Evolutionary conservation across 2,888 invertebrate species (phyloP).

Genomic region (Opisthograptis luteolata): DNA sequence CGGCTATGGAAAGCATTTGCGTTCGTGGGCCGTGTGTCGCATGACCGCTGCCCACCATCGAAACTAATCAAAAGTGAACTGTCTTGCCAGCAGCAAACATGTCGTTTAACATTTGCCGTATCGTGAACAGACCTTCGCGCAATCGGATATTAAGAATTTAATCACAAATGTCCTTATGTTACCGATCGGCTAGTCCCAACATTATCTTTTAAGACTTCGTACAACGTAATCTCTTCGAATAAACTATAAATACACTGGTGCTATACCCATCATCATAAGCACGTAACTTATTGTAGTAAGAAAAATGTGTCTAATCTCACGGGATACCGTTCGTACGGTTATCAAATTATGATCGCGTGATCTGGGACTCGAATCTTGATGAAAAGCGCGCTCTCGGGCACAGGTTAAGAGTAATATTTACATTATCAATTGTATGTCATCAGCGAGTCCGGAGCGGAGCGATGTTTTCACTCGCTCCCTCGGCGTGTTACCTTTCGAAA

Average conservation of each 20-base stretch:
- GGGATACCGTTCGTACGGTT: constrained; percentile 22
- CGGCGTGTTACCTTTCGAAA: constrained; percentile 81
- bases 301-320: constrained; percentile 25
- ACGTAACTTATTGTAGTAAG: constrained; percentile 29
- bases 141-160: constrained; percentile 65
- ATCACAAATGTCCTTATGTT: constrained; percentile 33
- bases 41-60: constrained; percentile 62
- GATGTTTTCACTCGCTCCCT: constrained; percentile 75
- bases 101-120: constrained; percentile 61
- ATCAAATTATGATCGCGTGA: constrained; percentile 39
- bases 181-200: constrained; percentile 14
- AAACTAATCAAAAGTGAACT: constrained; percentile 81
- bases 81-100: constrained; percentile 61
- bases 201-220: constrained; percentile 7
- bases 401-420: constrained; percentile 74
- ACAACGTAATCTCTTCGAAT: constrained; percentile 4
- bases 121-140: constrained; percentile 70
- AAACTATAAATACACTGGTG: constrained; percentile 19
- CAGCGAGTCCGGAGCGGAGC: constrained; percentile 65
- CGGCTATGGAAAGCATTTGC: constrained; percentile 68
- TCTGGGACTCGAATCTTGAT: constrained; percentile 50
- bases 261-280: constrained; percentile 16
- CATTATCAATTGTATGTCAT: constrained; percentile 82
- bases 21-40: constrained; percentile 72
- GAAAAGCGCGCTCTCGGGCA: constrained; percentile 59